These are phyloP conservation scores for Microctenopoma lineatum DNA, from an alignment of 2,797 vertebrate genomes.

Conservation along the genomic window DNA sequence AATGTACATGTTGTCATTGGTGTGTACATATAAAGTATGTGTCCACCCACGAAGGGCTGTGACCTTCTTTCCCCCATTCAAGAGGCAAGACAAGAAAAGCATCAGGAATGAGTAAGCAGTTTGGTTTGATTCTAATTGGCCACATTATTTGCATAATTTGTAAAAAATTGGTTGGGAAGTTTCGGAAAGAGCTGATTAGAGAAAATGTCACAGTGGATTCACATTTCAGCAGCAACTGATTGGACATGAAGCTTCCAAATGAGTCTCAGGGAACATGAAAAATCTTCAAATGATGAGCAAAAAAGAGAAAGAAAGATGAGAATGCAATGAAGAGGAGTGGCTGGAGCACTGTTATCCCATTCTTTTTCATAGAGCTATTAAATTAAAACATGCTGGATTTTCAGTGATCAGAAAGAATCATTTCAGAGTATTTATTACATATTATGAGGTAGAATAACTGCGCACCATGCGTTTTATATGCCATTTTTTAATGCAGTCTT, in stretches of 20 bases:
- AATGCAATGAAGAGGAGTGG: neutral
- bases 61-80: conserved; percentile 30
- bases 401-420: conserved; percentile 55
- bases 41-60: neutral
- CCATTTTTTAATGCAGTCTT: conserved; percentile 46
- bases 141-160: conserved; percentile 72
- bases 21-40: neutral
- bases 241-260: conserved; percentile 64
- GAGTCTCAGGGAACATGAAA: conserved; percentile 48
- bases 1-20: conserved; percentile 16
- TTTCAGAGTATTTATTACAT: conserved; percentile 60
- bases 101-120: conserved; percentile 7
- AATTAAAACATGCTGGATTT: conserved; percentile 55
- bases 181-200: conserved; percentile 67
- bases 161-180: conserved; percentile 17
- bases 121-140: conserved; percentile 59
- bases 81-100: conserved; percentile 9
- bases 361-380: conserved; percentile 13
- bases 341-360: neutral
- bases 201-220: conserved; percentile 70
- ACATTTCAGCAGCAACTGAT: conserved; percentile 63
- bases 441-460: conserved; percentile 44
- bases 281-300: conserved; percentile 47
- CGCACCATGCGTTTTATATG: conserved; percentile 51
- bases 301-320: conserved; percentile 31